Percentiles rank a stretch among this genome's conserved stretches.
Conservation (phyloP, 2,797 vertebrate genomes). For the Sternotherus odoratus region DNA sequence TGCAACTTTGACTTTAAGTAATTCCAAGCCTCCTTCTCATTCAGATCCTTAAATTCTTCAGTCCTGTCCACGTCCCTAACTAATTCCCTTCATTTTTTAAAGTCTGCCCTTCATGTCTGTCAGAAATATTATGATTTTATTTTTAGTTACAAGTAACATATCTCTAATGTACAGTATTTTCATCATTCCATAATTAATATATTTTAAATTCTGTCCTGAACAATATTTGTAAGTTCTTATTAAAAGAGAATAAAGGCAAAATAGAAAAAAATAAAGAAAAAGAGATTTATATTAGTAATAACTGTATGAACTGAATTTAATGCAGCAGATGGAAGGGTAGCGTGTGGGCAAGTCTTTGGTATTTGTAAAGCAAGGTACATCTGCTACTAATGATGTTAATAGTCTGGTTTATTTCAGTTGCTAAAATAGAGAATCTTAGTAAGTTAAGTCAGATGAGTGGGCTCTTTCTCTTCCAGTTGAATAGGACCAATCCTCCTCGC, state of each 20-base stretch:
- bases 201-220: neutral
- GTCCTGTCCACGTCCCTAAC: neutral
- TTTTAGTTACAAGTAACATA: neutral
- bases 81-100: neutral
- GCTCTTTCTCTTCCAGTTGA: conserved; percentile 33
- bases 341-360: neutral
- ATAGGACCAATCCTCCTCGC: neutral
- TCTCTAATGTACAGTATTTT: neutral
- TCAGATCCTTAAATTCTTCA: neutral
- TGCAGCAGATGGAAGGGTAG: neutral
- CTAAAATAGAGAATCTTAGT: neutral
- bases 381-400: conserved; percentile 35
- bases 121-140: neutral
- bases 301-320: neutral
- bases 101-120: neutral
- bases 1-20: neutral
- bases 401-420: neutral
- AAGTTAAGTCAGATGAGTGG: conserved; percentile 6
- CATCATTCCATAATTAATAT: neutral
- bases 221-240: neutral
- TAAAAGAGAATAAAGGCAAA: neutral
- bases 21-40: neutral
- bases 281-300: neutral
- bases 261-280: neutral
- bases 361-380: neutral